Conservation (phyloP, 2,113 vertebrate genomes). For the Hypanus sabinus region DNA sequence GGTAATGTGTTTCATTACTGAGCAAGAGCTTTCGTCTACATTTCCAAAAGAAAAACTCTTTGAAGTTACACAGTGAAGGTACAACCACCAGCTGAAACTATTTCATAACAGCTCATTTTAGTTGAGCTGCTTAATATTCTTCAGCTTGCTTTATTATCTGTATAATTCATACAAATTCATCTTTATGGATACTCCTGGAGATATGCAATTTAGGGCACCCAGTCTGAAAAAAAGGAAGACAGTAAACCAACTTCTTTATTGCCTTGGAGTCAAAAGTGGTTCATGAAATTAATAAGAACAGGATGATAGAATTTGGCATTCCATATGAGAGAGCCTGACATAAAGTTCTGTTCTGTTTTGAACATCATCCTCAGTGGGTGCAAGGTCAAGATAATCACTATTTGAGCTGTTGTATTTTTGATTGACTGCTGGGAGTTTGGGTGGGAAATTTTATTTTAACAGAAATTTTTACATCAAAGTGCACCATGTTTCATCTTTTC, state of each 20-base stretch:
- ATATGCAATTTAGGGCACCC: background rate
- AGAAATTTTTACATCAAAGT: background rate
- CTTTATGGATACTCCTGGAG: background rate
- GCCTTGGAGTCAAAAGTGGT: background rate
- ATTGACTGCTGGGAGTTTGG: background rate
- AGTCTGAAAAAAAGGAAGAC: background rate
- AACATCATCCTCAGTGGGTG: background rate
- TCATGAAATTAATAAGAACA: background rate
- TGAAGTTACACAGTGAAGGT: background rate
- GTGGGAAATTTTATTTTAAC: background rate
- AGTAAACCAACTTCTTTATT: background rate
- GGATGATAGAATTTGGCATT: background rate
- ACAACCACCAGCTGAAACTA: background rate
- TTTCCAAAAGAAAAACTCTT: background rate
- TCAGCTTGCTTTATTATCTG: background rate
- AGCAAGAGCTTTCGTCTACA: conserved; percentile 11
- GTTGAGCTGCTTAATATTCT: conserved; percentile 19
- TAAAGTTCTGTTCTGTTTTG: background rate
- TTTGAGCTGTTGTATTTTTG: background rate
- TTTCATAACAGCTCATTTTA: background rate
- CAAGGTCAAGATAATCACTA: background rate
- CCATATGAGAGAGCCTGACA: background rate
- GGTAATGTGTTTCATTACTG: background rate
- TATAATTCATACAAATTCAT: background rate
- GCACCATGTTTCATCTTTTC: background rate